phyloP scores from a whole-genome alignment of 2,113 vertebrate species.

The Macquaria australasica region DNA sequence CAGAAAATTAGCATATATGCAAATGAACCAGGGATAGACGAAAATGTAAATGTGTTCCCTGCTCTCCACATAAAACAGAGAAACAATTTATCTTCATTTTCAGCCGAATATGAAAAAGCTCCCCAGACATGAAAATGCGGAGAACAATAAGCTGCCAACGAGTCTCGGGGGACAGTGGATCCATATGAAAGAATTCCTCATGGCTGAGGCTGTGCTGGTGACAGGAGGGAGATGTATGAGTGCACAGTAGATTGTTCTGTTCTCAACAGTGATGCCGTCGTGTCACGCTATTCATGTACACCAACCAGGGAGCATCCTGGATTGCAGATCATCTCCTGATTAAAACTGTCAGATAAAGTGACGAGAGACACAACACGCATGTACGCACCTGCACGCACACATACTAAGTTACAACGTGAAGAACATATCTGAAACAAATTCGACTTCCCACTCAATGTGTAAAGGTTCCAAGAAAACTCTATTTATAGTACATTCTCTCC shows the following conservation, averaged over 20 bases:
- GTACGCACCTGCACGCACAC: conserved; percentile 1
- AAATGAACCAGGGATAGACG: conserved; percentile 56
- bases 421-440: conserved; percentile 38
- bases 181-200: conserved; percentile 68
- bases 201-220: conserved; percentile 39
- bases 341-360: conserved; percentile 54
- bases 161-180: conserved; percentile 65
- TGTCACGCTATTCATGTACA: conserved; percentile 64
- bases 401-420: conserved; percentile 10
- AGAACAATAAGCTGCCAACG: conserved; percentile 72
- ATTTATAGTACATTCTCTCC: conserved; percentile 54
- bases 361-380: not conserved
- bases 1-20: conserved; percentile 59
- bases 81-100: conserved; percentile 78
- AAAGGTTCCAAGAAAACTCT: conserved; percentile 49
- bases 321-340: conserved; percentile 52
- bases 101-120: conserved; percentile 65
- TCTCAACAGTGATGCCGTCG: conserved; percentile 39
- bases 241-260: conserved; percentile 46
- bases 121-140: conserved; percentile 61
- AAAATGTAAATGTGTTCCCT: conserved; percentile 66
- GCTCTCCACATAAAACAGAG: conserved; percentile 50
- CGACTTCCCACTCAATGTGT: conserved; percentile 42
- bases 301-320: conserved; percentile 51
- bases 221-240: conserved; percentile 63